Evolutionary conservation across 1,140 invertebrate species (phyloP).

Genomic region (Aporrectodea caliginosa): DNA sequence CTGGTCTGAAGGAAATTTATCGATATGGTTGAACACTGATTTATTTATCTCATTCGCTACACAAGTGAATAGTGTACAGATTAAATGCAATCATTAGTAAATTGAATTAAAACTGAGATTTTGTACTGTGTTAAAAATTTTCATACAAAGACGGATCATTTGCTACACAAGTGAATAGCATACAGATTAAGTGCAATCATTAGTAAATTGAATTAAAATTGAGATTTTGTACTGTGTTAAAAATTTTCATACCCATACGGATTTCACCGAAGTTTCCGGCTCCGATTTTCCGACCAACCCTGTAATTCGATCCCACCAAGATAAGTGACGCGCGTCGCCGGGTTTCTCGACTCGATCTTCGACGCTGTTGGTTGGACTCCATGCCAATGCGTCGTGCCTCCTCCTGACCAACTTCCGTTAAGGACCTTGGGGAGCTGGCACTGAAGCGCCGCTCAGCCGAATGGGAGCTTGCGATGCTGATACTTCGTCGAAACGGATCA

Average conservation of each 20-base stretch:
- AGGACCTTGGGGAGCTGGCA: not conserved
- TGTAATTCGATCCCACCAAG: slow-evolving; percentile 8
- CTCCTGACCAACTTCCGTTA: not conserved
- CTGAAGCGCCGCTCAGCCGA: too few species aligned
- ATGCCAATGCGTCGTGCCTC: not conserved
- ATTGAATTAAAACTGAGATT: slow-evolving; percentile 5
- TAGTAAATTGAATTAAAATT: slow-evolving; percentile 6
- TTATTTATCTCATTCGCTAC: too few species aligned
- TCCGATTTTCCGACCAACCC: slow-evolving; percentile 19
- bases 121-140: too few species aligned
- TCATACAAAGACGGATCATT: slow-evolving; percentile 18
- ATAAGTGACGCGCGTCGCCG: not conserved
- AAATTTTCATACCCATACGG: slow-evolving; percentile 18
- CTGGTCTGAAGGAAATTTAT: not conserved
- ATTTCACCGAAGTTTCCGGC: slow-evolving; percentile 21
- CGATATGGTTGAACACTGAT: too few species aligned
- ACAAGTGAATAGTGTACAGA: too few species aligned
- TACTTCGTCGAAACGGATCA: too few species aligned
- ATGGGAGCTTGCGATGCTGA: too few species aligned
- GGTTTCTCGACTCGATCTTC: not conserved
- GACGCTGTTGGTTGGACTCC: not conserved
- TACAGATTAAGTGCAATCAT: too few species aligned
- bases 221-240: too few species aligned
- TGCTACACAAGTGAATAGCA: too few species aligned
- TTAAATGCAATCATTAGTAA: too few species aligned